Evolutionary conservation across 2,797 vertebrate species (phyloP).

Genomic region (Anomalospiza imberbis): DNA sequence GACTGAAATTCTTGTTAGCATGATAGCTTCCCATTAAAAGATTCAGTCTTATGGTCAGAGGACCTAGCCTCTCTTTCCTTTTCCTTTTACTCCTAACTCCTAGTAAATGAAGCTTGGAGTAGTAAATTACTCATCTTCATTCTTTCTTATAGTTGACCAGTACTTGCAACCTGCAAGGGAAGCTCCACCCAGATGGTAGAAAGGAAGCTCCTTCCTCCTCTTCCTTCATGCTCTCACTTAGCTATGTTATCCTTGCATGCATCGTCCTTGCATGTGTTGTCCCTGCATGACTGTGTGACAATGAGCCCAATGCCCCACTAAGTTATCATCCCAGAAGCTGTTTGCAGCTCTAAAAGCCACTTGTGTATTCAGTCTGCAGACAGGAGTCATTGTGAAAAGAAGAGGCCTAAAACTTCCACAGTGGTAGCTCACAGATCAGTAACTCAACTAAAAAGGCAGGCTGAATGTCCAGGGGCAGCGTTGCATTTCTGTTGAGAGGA

Average conservation of each 20-base stretch:
- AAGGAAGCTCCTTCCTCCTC: not conserved
- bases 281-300: not conserved
- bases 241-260: not conserved
- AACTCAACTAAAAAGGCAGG: not conserved
- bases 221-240: not conserved
- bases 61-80: not conserved
- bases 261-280: not conserved
- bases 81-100: not conserved
- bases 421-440: not conserved
- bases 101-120: not conserved
- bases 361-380: not conserved
- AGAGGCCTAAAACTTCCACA: not conserved
- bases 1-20: not conserved
- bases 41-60: not conserved
- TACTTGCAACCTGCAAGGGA: not conserved
- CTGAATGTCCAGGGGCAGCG: not conserved
- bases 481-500: not conserved
- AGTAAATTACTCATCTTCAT: not conserved
- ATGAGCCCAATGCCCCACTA: not conserved
- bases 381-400: not conserved
- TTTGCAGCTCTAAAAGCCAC: not conserved
- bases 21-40: not conserved
- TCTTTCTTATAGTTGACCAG: not conserved
- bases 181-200: not conserved
- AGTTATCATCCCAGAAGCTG: not conserved